Conservation (phyloP, 2,888 invertebrate genomes). For the Chloroclystis v-ata region DNA sequence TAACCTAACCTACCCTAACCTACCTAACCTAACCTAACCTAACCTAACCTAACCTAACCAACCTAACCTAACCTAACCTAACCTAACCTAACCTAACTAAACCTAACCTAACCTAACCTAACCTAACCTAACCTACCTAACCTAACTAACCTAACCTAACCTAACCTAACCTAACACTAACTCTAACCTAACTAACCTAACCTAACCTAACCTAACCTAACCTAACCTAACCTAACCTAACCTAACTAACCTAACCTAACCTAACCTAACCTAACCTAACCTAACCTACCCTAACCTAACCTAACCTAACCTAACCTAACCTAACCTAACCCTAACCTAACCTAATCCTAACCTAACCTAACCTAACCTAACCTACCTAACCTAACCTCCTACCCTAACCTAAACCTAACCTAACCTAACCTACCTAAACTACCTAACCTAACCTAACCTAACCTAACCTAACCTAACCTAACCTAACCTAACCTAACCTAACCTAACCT, state of each 20-base stretch:
- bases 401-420: conserved; percentile 25
- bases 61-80: conserved; percentile 30
- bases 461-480: conserved; percentile 12
- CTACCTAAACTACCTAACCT: conserved; percentile 17
- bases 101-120: conserved; percentile 20
- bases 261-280: conserved; percentile 8
- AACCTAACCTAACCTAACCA: conserved; percentile 30
- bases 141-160: conserved; percentile 16
- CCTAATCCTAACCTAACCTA: conserved; percentile 23
- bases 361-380: conserved; percentile 25
- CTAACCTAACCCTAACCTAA: conserved; percentile 25
- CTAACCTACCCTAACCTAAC: conserved; percentile 14
- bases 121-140: conserved; percentile 12
- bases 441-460: conserved; percentile 12
- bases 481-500: conserved; percentile 26
- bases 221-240: conserved; percentile 9
- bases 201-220: conserved; percentile 14
- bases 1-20: conserved; percentile 25
- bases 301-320: conserved; percentile 28
- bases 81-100: conserved; percentile 31
- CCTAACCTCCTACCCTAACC: conserved; percentile 23
- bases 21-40: conserved; percentile 18
- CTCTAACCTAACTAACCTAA: conserved; percentile 12
- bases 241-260: conserved; percentile 8
- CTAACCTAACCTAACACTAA: conserved; percentile 14